Percentiles rank a stretch among this genome's conserved stretches.
Evolutionary conservation across 2,888 invertebrate species (phyloP).

Genomic region (Meiosimyza decipiens): DNA sequence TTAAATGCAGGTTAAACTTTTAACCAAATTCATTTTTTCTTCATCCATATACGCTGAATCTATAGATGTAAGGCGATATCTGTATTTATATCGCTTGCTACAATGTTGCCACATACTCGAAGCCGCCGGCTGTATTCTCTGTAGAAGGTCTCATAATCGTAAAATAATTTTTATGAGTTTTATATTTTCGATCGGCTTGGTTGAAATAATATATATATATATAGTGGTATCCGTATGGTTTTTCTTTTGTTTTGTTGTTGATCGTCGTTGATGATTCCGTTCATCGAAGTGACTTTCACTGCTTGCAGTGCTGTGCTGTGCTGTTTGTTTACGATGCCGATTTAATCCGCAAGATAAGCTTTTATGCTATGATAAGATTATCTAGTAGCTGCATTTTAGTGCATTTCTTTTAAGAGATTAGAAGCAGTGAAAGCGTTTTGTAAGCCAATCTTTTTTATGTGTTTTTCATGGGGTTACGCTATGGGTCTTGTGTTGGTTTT

Average conservation of each 20-base stretch:
- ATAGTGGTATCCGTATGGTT: not conserved
- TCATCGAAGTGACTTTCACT: slow-evolving; percentile 23
- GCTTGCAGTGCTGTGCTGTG: not conserved
- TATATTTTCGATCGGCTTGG: slow-evolving; percentile 1
- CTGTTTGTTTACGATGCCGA: slow-evolving; percentile 20
- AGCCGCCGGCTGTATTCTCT: no score
- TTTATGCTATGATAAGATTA: slow-evolving; percentile 19
- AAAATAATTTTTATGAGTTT: no score
- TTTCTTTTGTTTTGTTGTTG: not conserved
- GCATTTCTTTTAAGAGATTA: not conserved
- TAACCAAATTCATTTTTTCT: no score
- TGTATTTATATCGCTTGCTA: no score
- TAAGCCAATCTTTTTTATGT: slow-evolving; percentile 8
- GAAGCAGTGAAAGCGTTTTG: slow-evolving; percentile 29
- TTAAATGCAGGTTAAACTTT: no score
- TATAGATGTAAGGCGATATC: no score
- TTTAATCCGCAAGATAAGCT: slow-evolving; percentile 19
- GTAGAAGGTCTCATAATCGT: no score
- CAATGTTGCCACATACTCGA: no score
- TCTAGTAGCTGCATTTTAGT: not conserved
- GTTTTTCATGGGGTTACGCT: not conserved
- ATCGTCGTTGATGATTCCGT: no score
- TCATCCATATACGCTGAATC: no score
- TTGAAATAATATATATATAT: slow-evolving; percentile 1
- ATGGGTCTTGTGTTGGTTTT: not conserved